Conservation (phyloP, 1,140 invertebrate genomes). For the Rhyzopertha dominica region DNA sequence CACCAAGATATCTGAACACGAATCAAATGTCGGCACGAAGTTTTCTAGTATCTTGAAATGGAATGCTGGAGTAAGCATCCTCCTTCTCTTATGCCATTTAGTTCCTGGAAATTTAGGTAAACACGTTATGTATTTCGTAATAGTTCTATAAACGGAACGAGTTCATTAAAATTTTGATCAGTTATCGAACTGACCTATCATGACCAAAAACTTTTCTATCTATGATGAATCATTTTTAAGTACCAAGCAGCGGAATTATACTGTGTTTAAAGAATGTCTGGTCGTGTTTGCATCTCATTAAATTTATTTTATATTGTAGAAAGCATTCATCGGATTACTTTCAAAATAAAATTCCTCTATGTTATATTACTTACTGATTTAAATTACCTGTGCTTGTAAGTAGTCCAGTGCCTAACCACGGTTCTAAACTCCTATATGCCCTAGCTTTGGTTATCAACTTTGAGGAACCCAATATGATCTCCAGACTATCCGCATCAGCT, state of each 20-base stretch:
- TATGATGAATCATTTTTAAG: too few relatives aligned
- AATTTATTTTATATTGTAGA: too few relatives aligned
- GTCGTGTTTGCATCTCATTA: too few relatives aligned
- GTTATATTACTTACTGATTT: not conserved
- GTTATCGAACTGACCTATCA: too few relatives aligned
- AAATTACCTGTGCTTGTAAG: slow-evolving; percentile 10
- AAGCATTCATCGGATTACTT: too few relatives aligned
- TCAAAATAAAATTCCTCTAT: too few relatives aligned
- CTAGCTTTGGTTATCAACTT: too few relatives aligned
- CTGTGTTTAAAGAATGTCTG: too few relatives aligned
- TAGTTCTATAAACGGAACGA: not conserved
- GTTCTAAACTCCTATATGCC: slow-evolving; percentile 5
- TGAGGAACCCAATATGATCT: too few relatives aligned
- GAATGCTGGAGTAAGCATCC: slow-evolving; percentile 72
- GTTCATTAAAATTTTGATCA: not conserved
- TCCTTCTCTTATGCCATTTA: slow-evolving; percentile 64
- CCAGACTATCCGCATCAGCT: too few relatives aligned
- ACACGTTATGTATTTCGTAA: slow-evolving; percentile 7
- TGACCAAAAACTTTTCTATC: too few relatives aligned
- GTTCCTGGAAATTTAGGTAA: slow-evolving; percentile 16
- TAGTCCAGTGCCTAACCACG: slow-evolving; percentile 7
- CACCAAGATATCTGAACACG: slow-evolving; percentile 62
- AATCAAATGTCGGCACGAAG: slow-evolving; percentile 70
- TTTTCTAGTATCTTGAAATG: slow-evolving; percentile 75
- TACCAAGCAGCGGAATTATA: too few relatives aligned